phyloP scores from a whole-genome alignment of 2,888 invertebrate species.

The Euphydryas editha region DNA sequence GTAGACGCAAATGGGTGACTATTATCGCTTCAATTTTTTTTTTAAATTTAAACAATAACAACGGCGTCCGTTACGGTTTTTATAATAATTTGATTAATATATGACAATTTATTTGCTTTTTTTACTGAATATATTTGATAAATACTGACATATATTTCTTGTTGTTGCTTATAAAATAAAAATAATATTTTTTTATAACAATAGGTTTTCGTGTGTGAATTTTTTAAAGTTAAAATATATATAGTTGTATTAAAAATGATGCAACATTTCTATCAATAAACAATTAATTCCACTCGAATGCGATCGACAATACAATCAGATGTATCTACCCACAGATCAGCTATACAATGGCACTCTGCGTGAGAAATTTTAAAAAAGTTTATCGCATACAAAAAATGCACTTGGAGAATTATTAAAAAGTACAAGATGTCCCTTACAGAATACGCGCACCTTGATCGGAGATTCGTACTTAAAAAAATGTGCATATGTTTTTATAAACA shows the following conservation, averaged over 20 bases:
- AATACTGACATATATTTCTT: not conserved
- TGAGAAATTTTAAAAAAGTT: slow-evolving; percentile 81
- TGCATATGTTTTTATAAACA: slow-evolving; percentile 82
- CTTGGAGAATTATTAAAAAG: slow-evolving; percentile 77
- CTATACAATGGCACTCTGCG: slow-evolving; percentile 71
- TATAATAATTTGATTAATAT: slow-evolving; percentile 25
- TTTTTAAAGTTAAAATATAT: not conserved
- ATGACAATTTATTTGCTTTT: slow-evolving; percentile 30
- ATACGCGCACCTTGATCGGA: slow-evolving; percentile 75
- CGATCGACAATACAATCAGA: slow-evolving; percentile 67
- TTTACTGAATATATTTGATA: not conserved
- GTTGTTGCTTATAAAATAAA: not conserved
- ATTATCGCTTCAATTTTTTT: slow-evolving; percentile 63
- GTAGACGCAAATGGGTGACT: slow-evolving; percentile 71
- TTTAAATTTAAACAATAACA: slow-evolving; percentile 40
- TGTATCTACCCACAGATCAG: slow-evolving; percentile 83
- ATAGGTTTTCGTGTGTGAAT: not conserved
- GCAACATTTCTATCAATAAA: slow-evolving; percentile 27
- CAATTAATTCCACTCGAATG: slow-evolving; percentile 67
- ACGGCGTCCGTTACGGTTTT: slow-evolving; percentile 5
- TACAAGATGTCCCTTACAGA: slow-evolving; percentile 76
- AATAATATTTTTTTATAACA: not conserved
- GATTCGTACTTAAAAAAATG: slow-evolving; percentile 78
- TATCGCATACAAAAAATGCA: slow-evolving; percentile 77
- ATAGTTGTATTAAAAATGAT: slow-evolving; percentile 30